Conservation (phyloP, 2,113 vertebrate species). For the Ageneiosus marmoratus region DNA sequence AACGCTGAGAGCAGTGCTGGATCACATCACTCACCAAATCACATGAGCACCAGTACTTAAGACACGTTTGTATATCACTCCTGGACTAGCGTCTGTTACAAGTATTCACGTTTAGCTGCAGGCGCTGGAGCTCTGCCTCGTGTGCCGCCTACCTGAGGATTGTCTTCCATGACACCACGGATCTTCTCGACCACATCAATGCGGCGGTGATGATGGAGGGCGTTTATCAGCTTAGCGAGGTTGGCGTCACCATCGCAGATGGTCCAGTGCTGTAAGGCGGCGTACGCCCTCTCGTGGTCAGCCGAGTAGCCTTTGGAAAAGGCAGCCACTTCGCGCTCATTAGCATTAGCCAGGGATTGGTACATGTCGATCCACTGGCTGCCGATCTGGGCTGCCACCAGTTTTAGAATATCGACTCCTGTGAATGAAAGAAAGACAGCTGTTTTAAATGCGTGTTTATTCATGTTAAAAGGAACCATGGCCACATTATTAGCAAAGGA, state of each 20-base stretch:
- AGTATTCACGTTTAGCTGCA: background rate
- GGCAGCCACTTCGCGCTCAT: constrained; percentile 87
- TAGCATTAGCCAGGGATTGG: constrained; percentile 88
- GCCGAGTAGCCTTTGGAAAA: constrained; percentile 88
- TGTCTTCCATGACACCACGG: constrained; percentile 92
- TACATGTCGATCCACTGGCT: constrained; percentile 96
- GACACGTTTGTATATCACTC: too few species aligned
- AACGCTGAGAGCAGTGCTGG: background rate
- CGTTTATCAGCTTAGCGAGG: constrained; percentile 93
- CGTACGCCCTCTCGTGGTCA: constrained; percentile 89
- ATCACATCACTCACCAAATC: too few species aligned
- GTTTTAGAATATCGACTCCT: constrained; percentile 94
- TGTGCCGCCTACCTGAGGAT: constrained; percentile 77
- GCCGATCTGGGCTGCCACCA: constrained; percentile 90
- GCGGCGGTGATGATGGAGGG: constrained; percentile 87
- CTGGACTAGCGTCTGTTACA: too few species aligned
- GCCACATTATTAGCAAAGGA: background rate
- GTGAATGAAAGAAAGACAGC: background rate
- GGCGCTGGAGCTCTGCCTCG: background rate
- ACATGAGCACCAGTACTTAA: too few species aligned
- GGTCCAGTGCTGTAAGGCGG: constrained; percentile 94
- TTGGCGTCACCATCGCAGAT: constrained; percentile 90
- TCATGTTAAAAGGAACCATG: too few species aligned
- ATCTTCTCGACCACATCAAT: constrained; percentile 97
- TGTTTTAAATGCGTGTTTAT: too few species aligned